Evolutionary conservation across 1,140 invertebrate species (phyloP), one percentile per base, ranked within the genome.

Genomic region (Drosophila chauvacae): DNA sequence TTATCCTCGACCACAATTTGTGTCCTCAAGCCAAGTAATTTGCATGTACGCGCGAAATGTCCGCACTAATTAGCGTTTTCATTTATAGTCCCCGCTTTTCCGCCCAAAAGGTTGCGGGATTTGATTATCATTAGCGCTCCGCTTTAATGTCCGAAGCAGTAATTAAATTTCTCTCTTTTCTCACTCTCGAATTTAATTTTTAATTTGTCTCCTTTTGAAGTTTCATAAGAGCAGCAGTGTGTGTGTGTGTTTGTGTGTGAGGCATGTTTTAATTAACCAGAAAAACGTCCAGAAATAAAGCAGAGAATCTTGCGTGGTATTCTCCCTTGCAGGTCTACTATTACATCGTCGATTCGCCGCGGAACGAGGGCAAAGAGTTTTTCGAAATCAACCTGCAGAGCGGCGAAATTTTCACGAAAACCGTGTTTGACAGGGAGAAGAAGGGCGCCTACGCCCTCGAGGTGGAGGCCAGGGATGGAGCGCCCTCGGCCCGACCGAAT

Each of bases 321-420:
- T 30, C 1, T 14, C 50, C 44, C 51, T 76, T 85, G 7, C 77
- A 97, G 97, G 97, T 97, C 41, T 97, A 96, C 80, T 98, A 98
- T 93, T 97, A 97, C 91, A 96, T 99, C 61, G 97, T 98, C 47
- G 96, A 98, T 85, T 98, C 96, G 42, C 95, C 95, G 18, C 95
- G 96, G 64, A 98, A 98, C 93, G 97, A 98, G 91, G 97, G 97
- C 60, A 98, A 98, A 92, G 96, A 98, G 92, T 98, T 96, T 93
- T 99, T 98, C 93, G 97, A 98, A 93, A 98, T 99, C 92, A 98
- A 98, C 93, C 94, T 96, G 91, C 96, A 98, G 91, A 97, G 97
- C 14, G 98, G 98, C 1, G 97, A 98, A 93, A 96, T 99, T 78
- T 98, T 97, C 93, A 98, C 98, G 4, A 98, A 98, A 93, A 94